Evolutionary conservation across 1,140 invertebrate genomes (phyloP), one percentile per base, ranked within the genome.

Genomic region (Procambarus virginalis): DNA sequence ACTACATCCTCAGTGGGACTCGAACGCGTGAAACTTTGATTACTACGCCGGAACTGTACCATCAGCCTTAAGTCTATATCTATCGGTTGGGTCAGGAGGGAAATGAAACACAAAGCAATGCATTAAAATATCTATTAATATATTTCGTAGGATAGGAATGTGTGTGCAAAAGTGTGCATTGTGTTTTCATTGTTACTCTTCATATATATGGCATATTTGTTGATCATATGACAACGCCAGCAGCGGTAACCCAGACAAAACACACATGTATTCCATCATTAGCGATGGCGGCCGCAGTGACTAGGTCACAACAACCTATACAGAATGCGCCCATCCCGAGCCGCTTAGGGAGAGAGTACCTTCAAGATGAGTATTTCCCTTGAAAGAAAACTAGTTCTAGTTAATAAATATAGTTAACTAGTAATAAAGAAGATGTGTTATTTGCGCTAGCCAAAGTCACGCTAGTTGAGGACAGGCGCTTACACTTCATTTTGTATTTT

Each of bases 81-180:
- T n/a, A n/a, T n/a, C n/a, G n/a, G 34, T 34, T 34, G 34, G 34
- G 34, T 34, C 34, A 34, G 34, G 34, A 34, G 4, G 51, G 8
- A 8, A 55, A 5, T 55, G 8, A 55, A 55, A 55, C 51, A 55
- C 51, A 55, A 55, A 9, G 1, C 51, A 55, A 8, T 55, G 2
- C 51, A 55, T 55, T 55, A 34, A 73, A 73, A 73, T 73, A 73
- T 73, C 34, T 73, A 73, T 73, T 22, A 73, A 34, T 73, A 73
- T 73, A 73, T 34, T 73, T 73, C 5, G 68, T 73, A 73, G n/a
- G 5, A 73, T 22, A 73, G 68, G n/a, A 73, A 73, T 45, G 20
- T 73, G 68, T 73, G 68, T 20, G 20, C 14, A 34, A 73, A n/a
- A 73, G 68, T 20, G 22, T 14, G n/a, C 22, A 73, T 73, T 34